phyloP scores from a whole-genome alignment of 1,140 invertebrate genomes.

The Wiebesia pumilae region DNA sequence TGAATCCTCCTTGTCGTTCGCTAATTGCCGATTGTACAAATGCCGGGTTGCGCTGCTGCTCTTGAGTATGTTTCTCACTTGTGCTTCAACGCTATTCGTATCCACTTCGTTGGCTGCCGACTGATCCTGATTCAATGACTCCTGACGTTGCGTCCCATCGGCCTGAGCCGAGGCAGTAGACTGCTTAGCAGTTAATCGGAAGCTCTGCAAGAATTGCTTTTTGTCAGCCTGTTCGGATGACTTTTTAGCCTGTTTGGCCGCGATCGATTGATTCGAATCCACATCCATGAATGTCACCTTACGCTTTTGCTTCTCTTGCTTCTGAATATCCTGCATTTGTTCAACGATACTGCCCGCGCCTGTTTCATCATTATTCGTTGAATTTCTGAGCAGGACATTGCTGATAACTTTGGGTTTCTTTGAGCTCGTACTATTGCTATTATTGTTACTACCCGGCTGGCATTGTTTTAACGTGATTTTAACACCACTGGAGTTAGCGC shows the following conservation, averaged over 20 bases:
- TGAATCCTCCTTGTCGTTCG: background rate
- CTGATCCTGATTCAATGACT: background rate
- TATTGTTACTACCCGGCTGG: conserved; percentile 51
- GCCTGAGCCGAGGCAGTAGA: background rate
- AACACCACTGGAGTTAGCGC: conserved; percentile 66
- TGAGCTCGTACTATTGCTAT: conserved; percentile 44
- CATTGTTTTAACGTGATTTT: conserved; percentile 70
- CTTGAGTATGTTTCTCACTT: conserved; percentile 48
- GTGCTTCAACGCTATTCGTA: conserved; percentile 11
- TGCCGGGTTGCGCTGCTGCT: background rate
- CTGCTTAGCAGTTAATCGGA: conserved; percentile 63
- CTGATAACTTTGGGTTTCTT: conserved; percentile 67
- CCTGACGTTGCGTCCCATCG: background rate
- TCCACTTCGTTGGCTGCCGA: background rate
- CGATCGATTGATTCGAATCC: conserved; percentile 54
- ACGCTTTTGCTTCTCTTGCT: conserved; percentile 62
- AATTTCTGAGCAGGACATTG: conserved; percentile 59
- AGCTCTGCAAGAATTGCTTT: conserved; percentile 67
- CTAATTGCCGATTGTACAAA: background rate
- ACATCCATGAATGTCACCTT: conserved; percentile 64
- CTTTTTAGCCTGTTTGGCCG: conserved; percentile 57
- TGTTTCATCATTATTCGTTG: background rate
- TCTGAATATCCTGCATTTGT: conserved; percentile 52
- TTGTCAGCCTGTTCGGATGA: conserved; percentile 62
- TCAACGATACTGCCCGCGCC: conserved; percentile 31